Percentiles rank a stretch among this genome's conserved stretches.
Evolutionary conservation across 2,888 invertebrate genomes (phyloP).

Genomic region (Hesperia comma): DNA sequence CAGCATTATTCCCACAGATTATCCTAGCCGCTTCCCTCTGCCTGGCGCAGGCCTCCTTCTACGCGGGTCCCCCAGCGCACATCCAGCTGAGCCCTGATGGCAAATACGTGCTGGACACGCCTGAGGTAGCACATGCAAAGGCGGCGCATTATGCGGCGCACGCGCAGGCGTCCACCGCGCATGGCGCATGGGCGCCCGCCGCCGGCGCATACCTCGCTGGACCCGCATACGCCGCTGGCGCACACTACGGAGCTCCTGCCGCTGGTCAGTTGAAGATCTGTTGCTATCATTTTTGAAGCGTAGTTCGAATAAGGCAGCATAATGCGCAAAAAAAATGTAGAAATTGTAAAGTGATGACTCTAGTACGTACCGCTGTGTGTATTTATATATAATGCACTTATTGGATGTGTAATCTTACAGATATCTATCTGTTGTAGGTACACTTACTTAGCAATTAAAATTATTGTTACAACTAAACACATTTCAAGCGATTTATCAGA

Average conservation of each 20-base stretch:
- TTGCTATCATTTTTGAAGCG: background rate
- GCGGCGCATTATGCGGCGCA: constrained; percentile 77
- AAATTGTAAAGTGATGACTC: too few relatives aligned
- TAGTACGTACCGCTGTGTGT: too few relatives aligned
- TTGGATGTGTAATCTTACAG: too few relatives aligned
- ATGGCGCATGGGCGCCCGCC: constrained; percentile 78
- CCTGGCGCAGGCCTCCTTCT: constrained; percentile 82
- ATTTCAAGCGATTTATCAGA: background rate
- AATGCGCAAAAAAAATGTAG: too few relatives aligned
- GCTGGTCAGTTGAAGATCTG: constrained; percentile 59
- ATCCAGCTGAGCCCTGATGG: constrained; percentile 81
- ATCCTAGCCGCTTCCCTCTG: constrained; percentile 77
- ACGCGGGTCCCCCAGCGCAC: constrained; percentile 76
- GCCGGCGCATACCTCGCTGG: constrained; percentile 58
- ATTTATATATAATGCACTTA: too few relatives aligned
- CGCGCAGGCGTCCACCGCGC: constrained; percentile 73
- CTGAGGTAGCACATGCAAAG: constrained; percentile 80
- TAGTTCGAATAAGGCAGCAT: too few relatives aligned
- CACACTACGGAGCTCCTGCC: constrained; percentile 74
- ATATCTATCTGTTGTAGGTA: too few relatives aligned
- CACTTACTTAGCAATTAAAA: background rate
- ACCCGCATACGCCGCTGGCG: constrained; percentile 57
- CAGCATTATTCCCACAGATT: constrained; percentile 59
- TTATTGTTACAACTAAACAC: background rate
- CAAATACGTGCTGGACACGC: constrained; percentile 80